Base-by-base conservation (phyloP, 2,797 vertebrate genomes). In the Typhlichthys eigenmanni region DNA sequence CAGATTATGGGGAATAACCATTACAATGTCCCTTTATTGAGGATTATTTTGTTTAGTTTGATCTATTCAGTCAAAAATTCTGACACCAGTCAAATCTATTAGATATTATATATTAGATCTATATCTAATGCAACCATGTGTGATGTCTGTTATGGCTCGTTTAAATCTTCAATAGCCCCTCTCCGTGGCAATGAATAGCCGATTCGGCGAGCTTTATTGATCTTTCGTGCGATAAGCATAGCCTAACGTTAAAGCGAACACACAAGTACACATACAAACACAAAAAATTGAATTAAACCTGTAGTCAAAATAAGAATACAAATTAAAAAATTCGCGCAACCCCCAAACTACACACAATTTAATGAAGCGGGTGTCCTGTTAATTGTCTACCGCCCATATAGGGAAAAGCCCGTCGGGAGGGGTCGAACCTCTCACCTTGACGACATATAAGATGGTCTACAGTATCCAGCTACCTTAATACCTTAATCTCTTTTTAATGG, bases 401-500 rank as follows among this genome's bases (percentile, higher is more conserved):
- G 58, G 47, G 51, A 63, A 52, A 53, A 13, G 34, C 71, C 60
- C 66, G 57, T 56, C n/a, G 64, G 71, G 61, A 16, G 76, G 65
- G 66, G 5, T 60, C 49, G 71, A 72, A 67, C 78, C 74, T 76
- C 71, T 86, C 84, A 87, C 88, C 88, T 90, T 81, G 86, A 83
- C 85, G 60, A 60, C 80, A 79, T 84, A 85, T 89, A 85, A 90
- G 81, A 83, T 45, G 79, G 70, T 80, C 81, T 78, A 49, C 75
- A 72, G 78, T 64, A 62, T 80, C 80, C 79, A 55, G 68, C 81
- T 68, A 86, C 85, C 80, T 87, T 93, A 92, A 92, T 92, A 86
- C 84, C 81, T 87, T 93, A 92, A 92, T 92, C 92, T 92, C 81
- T 61, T 92, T 92, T 91, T 92, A 93, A 92, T 91, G 85, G 85